phyloP scores from a whole-genome alignment of 2,888 invertebrate genomes.

The Leucophora obtusa region DNA sequence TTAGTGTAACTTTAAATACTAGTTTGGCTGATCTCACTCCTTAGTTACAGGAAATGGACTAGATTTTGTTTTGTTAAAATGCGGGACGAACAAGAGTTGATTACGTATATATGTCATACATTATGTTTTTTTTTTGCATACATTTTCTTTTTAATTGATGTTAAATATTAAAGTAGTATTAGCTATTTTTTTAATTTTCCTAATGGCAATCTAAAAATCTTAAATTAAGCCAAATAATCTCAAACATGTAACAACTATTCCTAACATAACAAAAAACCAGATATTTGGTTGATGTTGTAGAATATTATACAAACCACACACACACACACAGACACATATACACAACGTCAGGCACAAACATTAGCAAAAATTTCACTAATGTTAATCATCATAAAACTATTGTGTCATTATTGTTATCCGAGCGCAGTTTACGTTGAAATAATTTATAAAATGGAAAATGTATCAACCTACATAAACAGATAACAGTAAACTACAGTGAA shows the following conservation, averaged over 20 bases:
- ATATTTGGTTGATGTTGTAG: conserved; percentile 21
- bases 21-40: too few relatives aligned
- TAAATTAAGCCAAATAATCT: conserved; percentile 52
- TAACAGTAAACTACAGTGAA: conserved; percentile 34
- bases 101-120: too few relatives aligned
- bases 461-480: conserved; percentile 48
- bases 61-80: too few relatives aligned
- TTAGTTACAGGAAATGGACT: too few relatives aligned
- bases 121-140: too few relatives aligned
- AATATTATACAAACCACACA: conserved; percentile 38
- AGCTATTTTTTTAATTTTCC: conserved; percentile 42
- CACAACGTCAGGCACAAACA: neutral
- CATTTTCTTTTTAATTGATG: conserved; percentile 43
- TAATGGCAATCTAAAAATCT: conserved; percentile 50
- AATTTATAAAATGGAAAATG: conserved; percentile 61
- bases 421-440: conserved; percentile 59
- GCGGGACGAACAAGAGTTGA: too few relatives aligned
- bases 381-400: conserved; percentile 64
- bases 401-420: conserved; percentile 42
- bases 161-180: conserved; percentile 41
- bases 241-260: conserved; percentile 37
- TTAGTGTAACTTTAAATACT: too few relatives aligned
- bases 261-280: conserved; percentile 41
- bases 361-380: conserved; percentile 49
- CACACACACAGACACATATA: neutral